A percentile compares a stretch with the other conserved stretches of the same genome.
phyloP scores from a whole-genome alignment of 2,888 invertebrate species.

The Brenthis ino region DNA sequence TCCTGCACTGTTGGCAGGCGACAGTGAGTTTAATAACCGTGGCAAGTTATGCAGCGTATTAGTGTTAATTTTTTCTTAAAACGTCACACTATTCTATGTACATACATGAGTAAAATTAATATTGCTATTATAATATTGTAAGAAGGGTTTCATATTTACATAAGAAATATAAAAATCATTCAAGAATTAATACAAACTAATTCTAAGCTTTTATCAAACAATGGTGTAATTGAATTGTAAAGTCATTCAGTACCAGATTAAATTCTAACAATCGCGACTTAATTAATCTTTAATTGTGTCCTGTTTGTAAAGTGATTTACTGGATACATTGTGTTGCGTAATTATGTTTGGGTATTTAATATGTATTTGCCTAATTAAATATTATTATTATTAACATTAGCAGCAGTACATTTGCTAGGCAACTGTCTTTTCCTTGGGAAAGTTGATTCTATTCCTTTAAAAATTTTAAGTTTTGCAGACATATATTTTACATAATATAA shows the following conservation, averaged over 20 bases:
- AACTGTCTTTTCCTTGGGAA: not conserved
- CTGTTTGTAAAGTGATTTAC: slow-evolving; percentile 20
- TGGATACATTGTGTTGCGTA: slow-evolving; percentile 22
- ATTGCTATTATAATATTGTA: not conserved
- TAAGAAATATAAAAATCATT: too few species aligned
- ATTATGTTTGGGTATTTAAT: slow-evolving; percentile 21
- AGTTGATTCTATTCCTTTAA: too few species aligned
- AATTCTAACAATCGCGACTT: slow-evolving; percentile 26
- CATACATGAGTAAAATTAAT: not conserved
- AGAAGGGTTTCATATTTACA: too few species aligned
- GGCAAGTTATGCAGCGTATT: too few species aligned
- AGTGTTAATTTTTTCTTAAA: too few species aligned
- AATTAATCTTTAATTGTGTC: slow-evolving; percentile 26
- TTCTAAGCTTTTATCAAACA: slow-evolving; percentile 8
- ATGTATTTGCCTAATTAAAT: slow-evolving; percentile 12
- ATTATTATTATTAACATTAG: slow-evolving; percentile 46
- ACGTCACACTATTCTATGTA: not conserved
- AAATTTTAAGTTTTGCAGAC: too few species aligned
- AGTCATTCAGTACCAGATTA: slow-evolving; percentile 19
- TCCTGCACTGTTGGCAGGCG: too few species aligned
- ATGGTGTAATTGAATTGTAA: slow-evolving; percentile 16
- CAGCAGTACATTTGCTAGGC: slow-evolving; percentile 32
- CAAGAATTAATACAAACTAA: not conserved
- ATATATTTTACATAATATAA: too few species aligned
- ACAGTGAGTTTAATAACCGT: too few species aligned